These are phyloP conservation scores for Beris chalybata DNA, from an alignment of 2,888 invertebrate species.

Conservation along the genomic window DNA sequence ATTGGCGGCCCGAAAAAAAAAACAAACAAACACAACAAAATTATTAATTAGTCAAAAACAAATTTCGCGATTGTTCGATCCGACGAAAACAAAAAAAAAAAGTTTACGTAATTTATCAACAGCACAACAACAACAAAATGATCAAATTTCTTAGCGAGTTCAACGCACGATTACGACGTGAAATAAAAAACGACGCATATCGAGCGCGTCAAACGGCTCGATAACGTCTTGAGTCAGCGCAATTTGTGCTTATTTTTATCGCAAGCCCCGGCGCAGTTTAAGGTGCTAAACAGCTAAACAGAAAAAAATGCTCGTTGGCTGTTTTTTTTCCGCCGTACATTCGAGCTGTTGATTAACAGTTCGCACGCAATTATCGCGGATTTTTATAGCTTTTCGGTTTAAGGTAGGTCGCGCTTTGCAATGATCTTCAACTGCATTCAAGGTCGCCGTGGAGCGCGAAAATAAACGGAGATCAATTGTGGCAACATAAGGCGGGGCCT, in stretches of 20 bases:
- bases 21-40: too few species aligned
- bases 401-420: conserved; percentile 25
- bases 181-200: conserved; percentile 4
- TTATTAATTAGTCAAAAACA: too few species aligned
- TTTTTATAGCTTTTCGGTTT: conserved; percentile 18
- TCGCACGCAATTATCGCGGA: conserved; percentile 25
- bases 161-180: too few species aligned
- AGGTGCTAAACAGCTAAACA: conserved; percentile 18
- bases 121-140: too few species aligned
- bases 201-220: background rate
- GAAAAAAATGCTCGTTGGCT: conserved; percentile 12
- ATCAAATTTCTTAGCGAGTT: too few species aligned
- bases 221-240: conserved; percentile 28
- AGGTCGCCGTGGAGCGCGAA: conserved; percentile 11
- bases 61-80: too few species aligned
- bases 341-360: conserved; percentile 26
- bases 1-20: too few species aligned
- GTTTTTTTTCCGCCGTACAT: conserved; percentile 17
- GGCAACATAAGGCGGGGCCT: background rate
- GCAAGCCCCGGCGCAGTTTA: background rate
- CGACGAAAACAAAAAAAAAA: too few species aligned
- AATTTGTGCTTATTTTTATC: conserved; percentile 1
- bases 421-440: conserved; percentile 22
- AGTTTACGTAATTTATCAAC: too few species aligned
- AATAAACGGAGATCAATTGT: background rate